Conservation (phyloP, 92 coral and sea anemone species). For the Epizoanthus fatuus region DNA sequence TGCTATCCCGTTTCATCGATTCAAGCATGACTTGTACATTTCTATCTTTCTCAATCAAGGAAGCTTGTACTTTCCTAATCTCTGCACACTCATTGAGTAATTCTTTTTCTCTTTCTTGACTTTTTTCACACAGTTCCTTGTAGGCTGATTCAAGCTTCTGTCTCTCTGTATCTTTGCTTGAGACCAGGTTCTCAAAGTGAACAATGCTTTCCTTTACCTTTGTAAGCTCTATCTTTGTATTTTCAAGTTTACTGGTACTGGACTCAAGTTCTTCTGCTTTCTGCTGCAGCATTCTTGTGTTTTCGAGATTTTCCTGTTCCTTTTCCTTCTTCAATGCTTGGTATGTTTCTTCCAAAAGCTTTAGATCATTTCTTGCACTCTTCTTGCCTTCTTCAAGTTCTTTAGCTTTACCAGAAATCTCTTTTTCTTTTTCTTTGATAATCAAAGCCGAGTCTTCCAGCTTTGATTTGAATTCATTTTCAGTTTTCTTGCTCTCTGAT, state of each 20-base stretch:
- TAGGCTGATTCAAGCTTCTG: conserved; percentile 60
- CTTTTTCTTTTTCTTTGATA: conserved; percentile 65
- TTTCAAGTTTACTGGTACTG: conserved; percentile 56
- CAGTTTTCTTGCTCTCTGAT: conserved; percentile 25
- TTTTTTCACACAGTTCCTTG: conserved; percentile 68
- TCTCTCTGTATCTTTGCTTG: conserved; percentile 59
- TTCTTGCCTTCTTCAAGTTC: conserved; percentile 57
- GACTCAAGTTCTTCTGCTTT: conserved; percentile 62
- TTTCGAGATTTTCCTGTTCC: conserved; percentile 58
- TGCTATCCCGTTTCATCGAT: conserved; percentile 74
- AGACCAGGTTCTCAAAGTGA: conserved; percentile 71
- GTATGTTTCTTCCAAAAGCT: conserved; percentile 51
- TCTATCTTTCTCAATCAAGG: conserved; percentile 67
- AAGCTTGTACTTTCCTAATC: conserved; percentile 65
- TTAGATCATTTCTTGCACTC: conserved; percentile 28
- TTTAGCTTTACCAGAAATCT: conserved; percentile 43
- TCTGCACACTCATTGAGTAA: conserved; percentile 47
- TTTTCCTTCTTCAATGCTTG: conserved; percentile 65
- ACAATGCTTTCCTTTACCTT: conserved; percentile 67
- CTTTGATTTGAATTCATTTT: conserved; percentile 33
- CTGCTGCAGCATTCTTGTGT: conserved; percentile 62
- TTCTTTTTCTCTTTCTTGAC: conserved; percentile 60
- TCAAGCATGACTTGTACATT: conserved; percentile 60
- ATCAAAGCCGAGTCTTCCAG: conserved; percentile 22
- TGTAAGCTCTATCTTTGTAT: conserved; percentile 57